phyloP scores from a whole-genome alignment of 2,113 vertebrate species.

The Grus americana region DNA sequence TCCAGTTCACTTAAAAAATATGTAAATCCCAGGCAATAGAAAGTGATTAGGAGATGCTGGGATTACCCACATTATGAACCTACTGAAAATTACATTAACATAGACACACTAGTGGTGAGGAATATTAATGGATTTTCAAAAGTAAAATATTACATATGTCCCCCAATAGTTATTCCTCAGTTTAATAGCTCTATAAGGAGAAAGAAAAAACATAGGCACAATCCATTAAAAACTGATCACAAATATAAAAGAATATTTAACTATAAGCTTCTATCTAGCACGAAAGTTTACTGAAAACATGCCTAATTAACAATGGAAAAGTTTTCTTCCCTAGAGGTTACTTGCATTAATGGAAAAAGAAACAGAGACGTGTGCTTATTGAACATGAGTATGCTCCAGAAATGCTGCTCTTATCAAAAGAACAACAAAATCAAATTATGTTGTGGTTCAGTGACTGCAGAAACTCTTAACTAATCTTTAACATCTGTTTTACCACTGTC shows the following conservation, averaged over 20 bases:
- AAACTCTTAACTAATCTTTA: slow-evolving; percentile 6
- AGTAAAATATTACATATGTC: neutral
- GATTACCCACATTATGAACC: neutral
- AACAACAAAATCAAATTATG: neutral
- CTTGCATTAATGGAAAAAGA: slow-evolving; percentile 14
- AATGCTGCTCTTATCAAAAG: neutral
- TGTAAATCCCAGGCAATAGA: neutral
- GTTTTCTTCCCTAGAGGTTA: neutral
- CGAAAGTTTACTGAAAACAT: neutral
- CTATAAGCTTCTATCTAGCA: neutral
- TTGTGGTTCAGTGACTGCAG: neutral
- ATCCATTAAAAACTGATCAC: neutral
- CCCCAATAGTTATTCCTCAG: neutral
- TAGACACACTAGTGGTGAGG: neutral
- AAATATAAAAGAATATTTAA: neutral
- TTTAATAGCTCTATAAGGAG: neutral
- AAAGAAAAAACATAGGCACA: neutral
- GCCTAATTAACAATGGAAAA: neutral
- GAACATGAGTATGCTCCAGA: neutral
- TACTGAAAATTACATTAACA: neutral
- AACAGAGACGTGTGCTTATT: neutral
- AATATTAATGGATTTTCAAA: neutral
- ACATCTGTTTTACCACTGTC: neutral
- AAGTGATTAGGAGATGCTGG: neutral
- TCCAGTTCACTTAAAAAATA: neutral